Conservation (phyloP, 1,140 invertebrate genomes). For the Drosophila nebulosa region DNA sequence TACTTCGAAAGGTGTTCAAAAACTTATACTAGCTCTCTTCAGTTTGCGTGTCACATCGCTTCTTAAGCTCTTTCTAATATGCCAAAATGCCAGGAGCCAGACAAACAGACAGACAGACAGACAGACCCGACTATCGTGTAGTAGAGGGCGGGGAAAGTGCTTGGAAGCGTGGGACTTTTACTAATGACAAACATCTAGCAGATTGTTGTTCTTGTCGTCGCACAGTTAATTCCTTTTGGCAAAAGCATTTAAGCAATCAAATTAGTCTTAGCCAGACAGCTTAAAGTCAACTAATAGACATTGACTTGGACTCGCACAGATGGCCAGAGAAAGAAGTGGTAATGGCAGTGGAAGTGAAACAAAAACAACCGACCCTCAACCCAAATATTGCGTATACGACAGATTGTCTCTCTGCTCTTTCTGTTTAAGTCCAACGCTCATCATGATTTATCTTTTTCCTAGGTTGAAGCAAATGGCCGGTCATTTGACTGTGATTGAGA, state of each 20-base stretch:
- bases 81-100: constrained; percentile 4
- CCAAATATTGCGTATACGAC: constrained; percentile 24
- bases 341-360: too few relatives aligned
- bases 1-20: constrained; percentile 37
- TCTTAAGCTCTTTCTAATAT: constrained; percentile 25
- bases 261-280: constrained; percentile 38
- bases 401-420: constrained; percentile 4
- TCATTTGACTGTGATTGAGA: constrained; percentile 19
- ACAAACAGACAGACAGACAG: neutral
- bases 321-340: neutral
- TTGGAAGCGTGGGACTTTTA: neutral
- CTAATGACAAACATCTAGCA: constrained; percentile 36
- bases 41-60: constrained; percentile 18
- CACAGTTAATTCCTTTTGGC: constrained; percentile 27
- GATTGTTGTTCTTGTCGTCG: constrained; percentile 17
- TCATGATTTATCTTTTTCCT: constrained; percentile 21
- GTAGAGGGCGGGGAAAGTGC: neutral
- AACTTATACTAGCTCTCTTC: neutral
- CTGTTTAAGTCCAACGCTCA: neutral
- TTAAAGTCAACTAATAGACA: constrained; percentile 43
- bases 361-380: constrained; percentile 3
- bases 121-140: constrained; percentile 6
- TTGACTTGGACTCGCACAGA: constrained; percentile 3
- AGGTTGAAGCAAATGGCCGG: neutral
- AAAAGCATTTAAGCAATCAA: constrained; percentile 40